Conservation (phyloP, 2,888 invertebrate species). For the Micropterix aruncella region DNA sequence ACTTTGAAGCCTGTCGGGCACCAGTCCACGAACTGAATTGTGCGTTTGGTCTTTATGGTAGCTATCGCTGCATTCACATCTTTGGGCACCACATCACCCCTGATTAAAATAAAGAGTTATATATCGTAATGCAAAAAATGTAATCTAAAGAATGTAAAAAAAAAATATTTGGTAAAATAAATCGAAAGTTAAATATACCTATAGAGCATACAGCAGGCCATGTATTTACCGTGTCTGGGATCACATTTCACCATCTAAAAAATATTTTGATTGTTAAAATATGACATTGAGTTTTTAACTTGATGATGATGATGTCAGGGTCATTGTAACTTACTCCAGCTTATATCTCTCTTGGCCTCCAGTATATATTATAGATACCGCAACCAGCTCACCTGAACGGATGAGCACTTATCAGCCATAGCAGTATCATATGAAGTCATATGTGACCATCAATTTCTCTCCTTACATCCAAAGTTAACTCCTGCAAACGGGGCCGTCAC, state of each 20-base stretch:
- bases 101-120: constrained; percentile 17
- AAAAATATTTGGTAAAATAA: not conserved
- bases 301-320: not conserved
- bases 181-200: constrained; percentile 21
- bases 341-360: constrained; percentile 2
- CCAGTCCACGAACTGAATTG: constrained; percentile 83
- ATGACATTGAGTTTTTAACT: constrained; percentile 1
- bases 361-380: too few species aligned
- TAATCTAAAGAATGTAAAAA: not conserved
- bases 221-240: constrained; percentile 79
- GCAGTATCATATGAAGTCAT: too few species aligned
- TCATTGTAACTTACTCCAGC: not conserved
- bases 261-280: not conserved
- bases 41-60: constrained; percentile 87
- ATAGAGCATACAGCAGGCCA: constrained; percentile 93
- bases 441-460: too few species aligned
- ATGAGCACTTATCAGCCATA: too few species aligned
- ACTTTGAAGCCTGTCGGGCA: constrained; percentile 74
- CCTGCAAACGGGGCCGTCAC: too few species aligned
- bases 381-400: too few species aligned
- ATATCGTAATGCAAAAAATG: constrained; percentile 8
- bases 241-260: constrained; percentile 84
- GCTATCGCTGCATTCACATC: constrained; percentile 89
- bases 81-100: constrained; percentile 88
- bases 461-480: too few species aligned